phyloP scores from a whole-genome alignment of 2,888 invertebrate species.

The Eurois occulta region DNA sequence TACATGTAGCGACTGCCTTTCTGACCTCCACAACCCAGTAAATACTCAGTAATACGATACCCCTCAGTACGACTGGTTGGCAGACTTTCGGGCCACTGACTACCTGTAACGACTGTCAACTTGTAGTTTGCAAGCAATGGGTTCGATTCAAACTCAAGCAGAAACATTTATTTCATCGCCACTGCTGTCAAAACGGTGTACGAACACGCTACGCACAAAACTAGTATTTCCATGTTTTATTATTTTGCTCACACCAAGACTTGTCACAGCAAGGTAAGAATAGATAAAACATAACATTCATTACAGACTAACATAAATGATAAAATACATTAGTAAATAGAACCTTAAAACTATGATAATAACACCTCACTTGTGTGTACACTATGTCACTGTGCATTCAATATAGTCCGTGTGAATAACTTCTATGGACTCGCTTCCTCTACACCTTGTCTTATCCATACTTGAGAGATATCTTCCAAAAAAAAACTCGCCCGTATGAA shows the following conservation, averaged over 20 bases:
- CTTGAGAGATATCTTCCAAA: constrained; percentile 39
- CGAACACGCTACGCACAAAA: neutral
- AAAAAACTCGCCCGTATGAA: constrained; percentile 60
- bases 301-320: no score
- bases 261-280: neutral
- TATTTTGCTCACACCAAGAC: neutral
- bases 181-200: neutral
- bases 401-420: neutral
- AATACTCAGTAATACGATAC: neutral
- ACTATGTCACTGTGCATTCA: no score
- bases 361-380: no score
- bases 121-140: no score
- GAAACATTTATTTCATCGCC: neutral
- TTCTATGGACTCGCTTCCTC: neutral
- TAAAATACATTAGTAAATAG: no score
- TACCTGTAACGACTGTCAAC: neutral
- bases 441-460: constrained; percentile 30
- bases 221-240: neutral
- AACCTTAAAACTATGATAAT: no score
- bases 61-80: neutral
- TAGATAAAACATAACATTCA: no score
- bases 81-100: neutral
- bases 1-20: no score
- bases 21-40: neutral
- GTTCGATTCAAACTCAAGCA: no score